Conservation (phyloP, 2,888 invertebrate genomes). For the Cyaniris semiargus region DNA sequence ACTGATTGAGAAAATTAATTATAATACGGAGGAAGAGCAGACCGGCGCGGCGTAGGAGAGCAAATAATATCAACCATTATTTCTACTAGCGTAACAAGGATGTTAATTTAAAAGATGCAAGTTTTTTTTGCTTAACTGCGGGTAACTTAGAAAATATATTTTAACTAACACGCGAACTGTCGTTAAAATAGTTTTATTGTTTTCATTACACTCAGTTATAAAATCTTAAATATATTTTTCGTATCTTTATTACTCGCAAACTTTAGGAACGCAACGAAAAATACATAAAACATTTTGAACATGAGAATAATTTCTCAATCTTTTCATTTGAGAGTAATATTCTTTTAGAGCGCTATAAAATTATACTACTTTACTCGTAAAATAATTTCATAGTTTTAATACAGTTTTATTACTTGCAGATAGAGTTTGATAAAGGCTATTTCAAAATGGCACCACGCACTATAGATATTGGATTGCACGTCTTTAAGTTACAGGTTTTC, state of each 20-base stretch:
- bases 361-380: neutral
- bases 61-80: too few relatives aligned
- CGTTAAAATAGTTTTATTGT: neutral
- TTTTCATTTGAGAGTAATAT: neutral
- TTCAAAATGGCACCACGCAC: neutral
- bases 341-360: neutral
- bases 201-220: neutral
- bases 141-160: neutral
- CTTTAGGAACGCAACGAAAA: neutral
- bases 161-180: neutral
- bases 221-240: neutral
- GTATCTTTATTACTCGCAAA: neutral
- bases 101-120: too few relatives aligned
- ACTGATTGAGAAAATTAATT: too few relatives aligned
- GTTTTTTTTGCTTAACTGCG: too few relatives aligned
- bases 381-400: constrained; percentile 1
- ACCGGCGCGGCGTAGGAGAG: too few relatives aligned
- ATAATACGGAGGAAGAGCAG: too few relatives aligned
- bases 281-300: neutral
- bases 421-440: neutral
- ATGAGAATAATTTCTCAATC: constrained; percentile 5
- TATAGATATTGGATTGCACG: too few relatives aligned
- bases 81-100: too few relatives aligned
- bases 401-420: constrained; percentile 8
- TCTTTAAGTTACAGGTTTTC: too few relatives aligned